Evolutionary conservation across 2,797 vertebrate genomes (phyloP).

Genomic region (Eidolon dupreanum): DNA sequence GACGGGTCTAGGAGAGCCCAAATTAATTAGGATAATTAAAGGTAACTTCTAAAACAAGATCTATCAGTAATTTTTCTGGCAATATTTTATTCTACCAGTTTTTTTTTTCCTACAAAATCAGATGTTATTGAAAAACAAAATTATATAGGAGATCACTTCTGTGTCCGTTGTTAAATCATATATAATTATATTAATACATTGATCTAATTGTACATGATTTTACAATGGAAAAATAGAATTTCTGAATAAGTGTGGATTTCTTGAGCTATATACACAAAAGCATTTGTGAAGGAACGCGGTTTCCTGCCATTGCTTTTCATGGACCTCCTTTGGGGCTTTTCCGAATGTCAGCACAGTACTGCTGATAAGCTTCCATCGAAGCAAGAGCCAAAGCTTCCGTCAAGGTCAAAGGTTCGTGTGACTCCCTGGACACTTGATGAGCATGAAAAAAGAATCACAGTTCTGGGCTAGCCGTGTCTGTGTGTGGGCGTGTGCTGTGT

Average conservation of each 20-base stretch:
- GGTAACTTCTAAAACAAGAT: slow-evolving; percentile 13
- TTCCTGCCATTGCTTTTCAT: slow-evolving; percentile 87
- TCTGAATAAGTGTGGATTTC: slow-evolving; percentile 68
- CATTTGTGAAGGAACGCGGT: slow-evolving; percentile 17
- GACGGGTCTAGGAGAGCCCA: neutral
- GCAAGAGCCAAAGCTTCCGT: neutral
- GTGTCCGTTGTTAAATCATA: slow-evolving; percentile 53
- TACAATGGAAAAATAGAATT: neutral
- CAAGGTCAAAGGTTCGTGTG: neutral
- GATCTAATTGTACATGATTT: neutral
- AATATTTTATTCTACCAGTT: neutral
- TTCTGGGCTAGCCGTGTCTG: neutral
- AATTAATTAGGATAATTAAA: slow-evolving; percentile 62
- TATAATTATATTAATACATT: slow-evolving; percentile 31
- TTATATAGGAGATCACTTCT: slow-evolving; percentile 56
- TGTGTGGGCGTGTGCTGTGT: too few relatives aligned
- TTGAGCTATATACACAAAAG: slow-evolving; percentile 52
- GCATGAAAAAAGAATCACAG: neutral
- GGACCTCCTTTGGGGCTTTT: neutral
- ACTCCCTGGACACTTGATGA: neutral
- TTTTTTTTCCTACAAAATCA: slow-evolving; percentile 57
- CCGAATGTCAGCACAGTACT: neutral
- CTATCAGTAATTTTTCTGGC: slow-evolving; percentile 28
- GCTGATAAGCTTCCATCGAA: neutral
- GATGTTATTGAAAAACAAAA: slow-evolving; percentile 74